These are phyloP conservation scores for Hypena proboscidalis DNA, from an alignment of 2,888 invertebrate genomes.

Conservation along the genomic window DNA sequence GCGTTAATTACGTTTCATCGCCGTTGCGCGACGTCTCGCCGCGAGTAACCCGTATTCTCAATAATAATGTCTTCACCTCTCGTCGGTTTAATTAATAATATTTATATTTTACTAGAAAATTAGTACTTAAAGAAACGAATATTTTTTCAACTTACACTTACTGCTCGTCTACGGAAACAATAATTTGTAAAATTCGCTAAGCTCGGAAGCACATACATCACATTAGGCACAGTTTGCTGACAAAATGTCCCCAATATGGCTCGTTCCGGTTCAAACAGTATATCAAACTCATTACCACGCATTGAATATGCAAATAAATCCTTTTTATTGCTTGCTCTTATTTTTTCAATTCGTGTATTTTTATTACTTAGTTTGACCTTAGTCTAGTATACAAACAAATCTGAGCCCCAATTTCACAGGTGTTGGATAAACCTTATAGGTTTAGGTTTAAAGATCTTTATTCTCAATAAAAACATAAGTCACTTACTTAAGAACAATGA, in stretches of 20 bases:
- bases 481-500: too few relatives aligned
- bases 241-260: conserved; percentile 28
- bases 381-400: too few relatives aligned
- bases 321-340: conserved; percentile 20
- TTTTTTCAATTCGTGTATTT: too few relatives aligned
- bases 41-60: too few relatives aligned
- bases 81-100: conserved; percentile 4
- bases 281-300: conserved; percentile 33
- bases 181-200: conserved; percentile 43
- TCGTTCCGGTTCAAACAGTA: conserved; percentile 18
- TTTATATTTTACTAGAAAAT: conserved; percentile 2
- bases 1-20: too few relatives aligned
- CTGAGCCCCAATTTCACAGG: too few relatives aligned
- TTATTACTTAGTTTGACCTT: too few relatives aligned
- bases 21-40: too few relatives aligned
- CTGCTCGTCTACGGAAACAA: conserved; percentile 38
- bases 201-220: conserved; percentile 40
- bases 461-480: too few relatives aligned
- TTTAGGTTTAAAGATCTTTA: too few relatives aligned
- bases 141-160: conserved; percentile 26
- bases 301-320: too few relatives aligned
- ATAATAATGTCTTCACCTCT: not conserved
- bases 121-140: not conserved
- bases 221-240: conserved; percentile 35
- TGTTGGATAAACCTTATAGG: too few relatives aligned